These are phyloP conservation scores for Spondyliosoma cantharus DNA, from an alignment of 2,797 vertebrate species.

Conservation along the genomic window DNA sequence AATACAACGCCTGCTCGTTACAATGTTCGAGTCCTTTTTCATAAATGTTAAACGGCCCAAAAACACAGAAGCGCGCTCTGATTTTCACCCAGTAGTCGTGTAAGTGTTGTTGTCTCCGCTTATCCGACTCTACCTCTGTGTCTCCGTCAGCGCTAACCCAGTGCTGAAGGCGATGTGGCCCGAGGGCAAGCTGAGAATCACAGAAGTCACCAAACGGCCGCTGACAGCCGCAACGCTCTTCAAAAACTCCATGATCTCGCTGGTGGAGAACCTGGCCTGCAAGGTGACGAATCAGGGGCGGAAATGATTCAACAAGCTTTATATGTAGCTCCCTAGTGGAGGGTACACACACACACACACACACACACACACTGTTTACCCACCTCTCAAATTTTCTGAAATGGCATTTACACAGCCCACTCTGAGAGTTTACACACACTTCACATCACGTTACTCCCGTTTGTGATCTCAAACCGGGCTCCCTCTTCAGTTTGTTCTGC, in stretches of 20 bases:
- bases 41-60: too few relatives aligned
- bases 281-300: conserved; percentile 85
- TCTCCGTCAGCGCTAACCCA: conserved; percentile 88
- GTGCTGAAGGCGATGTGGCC: conserved; percentile 99
- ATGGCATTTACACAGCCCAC: neutral
- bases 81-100: neutral
- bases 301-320: neutral
- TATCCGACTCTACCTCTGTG: neutral
- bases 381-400: too few relatives aligned
- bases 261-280: conserved; percentile 95
- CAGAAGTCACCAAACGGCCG: conserved; percentile 97
- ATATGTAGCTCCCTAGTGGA: neutral
- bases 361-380: neutral
- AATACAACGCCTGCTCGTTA: neutral
- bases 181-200: conserved; percentile 97
- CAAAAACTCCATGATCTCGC: conserved; percentile 97
- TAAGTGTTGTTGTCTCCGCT: neutral
- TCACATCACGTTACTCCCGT: conserved; percentile 4
- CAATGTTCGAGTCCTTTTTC: neutral
- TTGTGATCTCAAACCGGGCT: neutral
- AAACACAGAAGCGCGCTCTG: neutral
- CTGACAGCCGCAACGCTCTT: conserved; percentile 95
- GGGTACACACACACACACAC: neutral
- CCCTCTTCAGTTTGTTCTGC: neutral
- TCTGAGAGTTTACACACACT: neutral